Percentiles rank a stretch among this genome's conserved stretches.
These are phyloP conservation scores for Panurus biarmicus DNA, from an alignment of 2,113 vertebrate genomes.

Conservation along the genomic window DNA sequence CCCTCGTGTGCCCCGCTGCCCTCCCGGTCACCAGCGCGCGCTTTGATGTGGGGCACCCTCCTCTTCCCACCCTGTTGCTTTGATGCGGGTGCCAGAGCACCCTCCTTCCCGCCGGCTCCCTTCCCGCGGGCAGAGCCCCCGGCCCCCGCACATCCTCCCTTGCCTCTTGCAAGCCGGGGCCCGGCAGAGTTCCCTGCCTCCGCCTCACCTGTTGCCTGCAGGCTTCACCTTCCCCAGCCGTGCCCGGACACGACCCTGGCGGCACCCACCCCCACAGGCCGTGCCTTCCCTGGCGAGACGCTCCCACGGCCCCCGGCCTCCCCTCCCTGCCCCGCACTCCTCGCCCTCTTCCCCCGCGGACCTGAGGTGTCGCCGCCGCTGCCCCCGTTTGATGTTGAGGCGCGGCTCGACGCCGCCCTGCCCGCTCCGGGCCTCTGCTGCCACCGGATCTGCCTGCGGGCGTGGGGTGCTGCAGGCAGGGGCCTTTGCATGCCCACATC, in stretches of 20 bases:
- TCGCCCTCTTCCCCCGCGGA: neutral
- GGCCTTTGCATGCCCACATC: neutral
- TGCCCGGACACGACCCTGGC: neutral
- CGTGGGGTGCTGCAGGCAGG: neutral
- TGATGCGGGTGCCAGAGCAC: conserved; percentile 2
- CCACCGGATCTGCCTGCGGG: neutral
- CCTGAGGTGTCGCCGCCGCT: neutral
- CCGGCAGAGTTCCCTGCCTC: neutral
- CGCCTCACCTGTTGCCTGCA: neutral
- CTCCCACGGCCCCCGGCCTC: neutral
- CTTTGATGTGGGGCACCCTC: conserved; percentile 12
- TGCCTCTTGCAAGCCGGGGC: neutral
- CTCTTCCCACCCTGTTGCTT: neutral
- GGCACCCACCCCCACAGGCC: neutral
- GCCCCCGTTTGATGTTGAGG: neutral
- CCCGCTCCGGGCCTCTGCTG: neutral
- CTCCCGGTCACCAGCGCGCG: neutral
- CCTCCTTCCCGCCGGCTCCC: neutral
- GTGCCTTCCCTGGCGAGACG: neutral
- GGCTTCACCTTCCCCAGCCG: neutral
- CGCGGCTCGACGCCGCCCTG: neutral
- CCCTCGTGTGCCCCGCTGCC: neutral
- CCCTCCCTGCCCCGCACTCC: neutral
- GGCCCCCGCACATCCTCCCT: neutral
- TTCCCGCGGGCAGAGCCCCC: neutral